Percentiles rank a stretch among this genome's conserved stretches.
Evolutionary conservation across 2,888 invertebrate species (phyloP).

Genomic region (Eupeodes luniger): DNA sequence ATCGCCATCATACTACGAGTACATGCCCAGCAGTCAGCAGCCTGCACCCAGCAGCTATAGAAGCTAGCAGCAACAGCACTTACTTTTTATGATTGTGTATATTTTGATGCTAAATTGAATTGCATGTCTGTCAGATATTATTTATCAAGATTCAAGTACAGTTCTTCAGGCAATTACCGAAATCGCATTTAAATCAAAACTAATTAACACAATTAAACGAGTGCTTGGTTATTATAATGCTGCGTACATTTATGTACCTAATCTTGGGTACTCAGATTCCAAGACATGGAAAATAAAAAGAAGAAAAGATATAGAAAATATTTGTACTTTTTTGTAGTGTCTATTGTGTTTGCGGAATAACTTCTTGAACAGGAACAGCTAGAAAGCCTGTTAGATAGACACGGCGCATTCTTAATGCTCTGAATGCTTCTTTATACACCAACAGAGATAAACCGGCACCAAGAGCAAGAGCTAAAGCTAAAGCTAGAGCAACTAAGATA

Average conservation of each 20-base stretch:
- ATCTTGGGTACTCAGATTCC: neutral
- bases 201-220: conserved; percentile 67
- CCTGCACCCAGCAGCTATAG: too few species aligned
- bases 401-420: conserved; percentile 71
- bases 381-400: conserved; percentile 70
- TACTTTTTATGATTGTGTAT: conserved; percentile 27
- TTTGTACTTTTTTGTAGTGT: conserved; percentile 32
- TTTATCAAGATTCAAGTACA: conserved; percentile 21
- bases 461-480: conserved; percentile 1
- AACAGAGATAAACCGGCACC: conserved; percentile 51
- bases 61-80: neutral
- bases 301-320: conserved; percentile 22
- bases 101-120: conserved; percentile 36
- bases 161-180: conserved; percentile 57
- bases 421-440: conserved; percentile 54
- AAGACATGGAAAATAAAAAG: neutral
- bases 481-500: neutral
- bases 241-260: neutral
- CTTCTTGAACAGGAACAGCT: conserved; percentile 58
- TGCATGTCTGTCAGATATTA: conserved; percentile 46
- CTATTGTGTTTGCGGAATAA: conserved; percentile 65
- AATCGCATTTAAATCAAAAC: conserved; percentile 58
- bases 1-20: too few species aligned
- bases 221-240: conserved; percentile 50
- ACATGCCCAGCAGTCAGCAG: conserved; percentile 16